These are phyloP conservation scores for Pomacea canaliculata DNA, from an alignment of 2,888 invertebrate genomes.

Conservation along the genomic window DNA sequence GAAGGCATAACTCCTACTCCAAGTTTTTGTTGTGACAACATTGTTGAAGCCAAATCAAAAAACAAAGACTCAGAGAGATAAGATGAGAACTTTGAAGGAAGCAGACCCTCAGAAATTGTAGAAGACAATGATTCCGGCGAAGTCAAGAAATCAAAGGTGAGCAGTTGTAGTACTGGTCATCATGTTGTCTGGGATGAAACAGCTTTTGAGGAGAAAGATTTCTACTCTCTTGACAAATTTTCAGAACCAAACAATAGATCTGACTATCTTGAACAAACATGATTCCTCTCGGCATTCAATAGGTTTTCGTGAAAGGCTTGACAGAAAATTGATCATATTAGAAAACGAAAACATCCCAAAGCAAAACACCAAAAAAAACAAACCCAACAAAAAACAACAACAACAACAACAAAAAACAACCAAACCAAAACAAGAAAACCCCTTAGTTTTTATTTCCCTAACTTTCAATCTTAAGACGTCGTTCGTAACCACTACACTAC, in stretches of 20 bases:
- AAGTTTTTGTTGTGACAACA: conserved; percentile 12
- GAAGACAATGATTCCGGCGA: neutral
- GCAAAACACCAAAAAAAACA: too few relatives aligned
- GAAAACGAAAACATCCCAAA: too few relatives aligned
- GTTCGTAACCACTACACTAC: too few relatives aligned
- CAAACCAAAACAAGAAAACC: too few relatives aligned
- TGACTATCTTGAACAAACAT: neutral
- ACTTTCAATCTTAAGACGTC: too few relatives aligned
- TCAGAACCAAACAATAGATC: neutral
- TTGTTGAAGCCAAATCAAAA: neutral
- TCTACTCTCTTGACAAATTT: neutral
- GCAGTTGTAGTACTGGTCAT: neutral
- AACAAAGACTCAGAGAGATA: neutral
- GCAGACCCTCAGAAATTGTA: too few relatives aligned
- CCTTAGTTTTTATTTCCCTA: too few relatives aligned
- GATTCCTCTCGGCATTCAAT: too few relatives aligned
- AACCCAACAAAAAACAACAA: too few relatives aligned
- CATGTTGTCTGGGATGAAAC: neutral
- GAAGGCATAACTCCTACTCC: conserved; percentile 17
- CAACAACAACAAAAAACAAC: too few relatives aligned
- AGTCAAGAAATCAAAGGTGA: neutral
- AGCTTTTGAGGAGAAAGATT: neutral
- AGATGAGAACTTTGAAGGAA: neutral
- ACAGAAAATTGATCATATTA: too few relatives aligned
- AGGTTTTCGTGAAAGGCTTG: too few relatives aligned